Base-by-base conservation (phyloP, 2,113 vertebrate species). In the Gallinago paraguaiae region DNA sequence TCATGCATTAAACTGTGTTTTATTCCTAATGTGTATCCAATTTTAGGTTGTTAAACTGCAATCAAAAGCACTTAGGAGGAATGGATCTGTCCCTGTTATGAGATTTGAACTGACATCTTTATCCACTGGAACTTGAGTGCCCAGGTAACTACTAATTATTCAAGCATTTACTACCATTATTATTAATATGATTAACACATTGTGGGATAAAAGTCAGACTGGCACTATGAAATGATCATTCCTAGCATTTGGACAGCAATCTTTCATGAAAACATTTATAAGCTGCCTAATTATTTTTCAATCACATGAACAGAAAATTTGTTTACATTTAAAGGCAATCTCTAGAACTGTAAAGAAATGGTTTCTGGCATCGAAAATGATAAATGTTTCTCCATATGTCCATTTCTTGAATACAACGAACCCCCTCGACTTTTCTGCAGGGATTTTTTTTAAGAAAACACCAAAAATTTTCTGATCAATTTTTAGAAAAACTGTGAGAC, bases 21-120 rank as follows among this genome's bases (percentile, higher is more conserved):
- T 79, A 86, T 92, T 94, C 30, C 25, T 90, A 80, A 88, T 35
- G 45, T 77, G 59, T 67, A 67, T 75, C 28, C 10, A 75, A 70
- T 96, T 95, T 93, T 93, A 98, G 98, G 98, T 98, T 79, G 97
- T 98, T 95, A 98, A 98, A 97, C 98, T 98, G 90, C 98, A 98
- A 92, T 98, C 98, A 96, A 97, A 97, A 96, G 92, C 98, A 88
- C 98, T 98, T 95, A 98, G 95, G 43, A 98, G 80, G 7, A 97
- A 98, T 94, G 98, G 98, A 87, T 98, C 97, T 63, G 95, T 98
- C 48, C 98, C 97, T 95, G 93, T 96, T 96, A 97, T 97, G 94
- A 98, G 98, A 94, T 98, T 98, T 97, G 98, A 98, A 98, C 96
- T 98, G 95, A 98, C 98, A 76, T 98, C 97, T 20, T 98, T 98